Base-by-base conservation (phyloP, 2,113 vertebrate genomes). In the Misgurnus mizolepis region DNA sequence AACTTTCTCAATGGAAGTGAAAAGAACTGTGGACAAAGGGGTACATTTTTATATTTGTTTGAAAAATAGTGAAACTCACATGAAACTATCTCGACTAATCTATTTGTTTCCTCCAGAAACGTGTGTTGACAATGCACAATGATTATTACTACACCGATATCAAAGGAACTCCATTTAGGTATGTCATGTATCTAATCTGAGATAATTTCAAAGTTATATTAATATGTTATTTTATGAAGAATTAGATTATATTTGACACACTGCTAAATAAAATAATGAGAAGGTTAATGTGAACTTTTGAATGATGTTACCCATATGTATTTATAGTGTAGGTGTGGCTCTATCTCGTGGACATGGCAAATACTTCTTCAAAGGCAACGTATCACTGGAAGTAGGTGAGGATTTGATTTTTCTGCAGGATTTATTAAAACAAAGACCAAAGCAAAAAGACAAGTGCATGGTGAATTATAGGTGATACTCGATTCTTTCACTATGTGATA, bases 131-230 rank as follows among this genome's bases (percentile, higher is more conserved):
- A 88, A 97, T 99, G 97, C 97, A 97, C 93, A 98, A 98, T 90
- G 98, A 99, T 92, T 99, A 99, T 92, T 99, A 95, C 94, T 99
- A 96, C 78, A 99, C 97, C 79, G 97, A 98, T 92, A 98, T 99
- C 92, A 97, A 96, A 93, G 98, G 97, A 81, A 98, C 98, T 75
- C 96, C 98, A 6, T 99, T 98, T 94, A 99, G 98, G 98, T 98
- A 94, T 84, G 82, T 18, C 15, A 58, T 47, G 40, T 15, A 17
- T 74, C 2, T 2, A 34, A 3, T 34, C 27, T 34, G 27, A 34
- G 10, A 12, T 50, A 3, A 12, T 50, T 50, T 10, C 12, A 50
- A 50, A 11, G 49, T 50, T 50, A 50, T 50, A 12, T 12, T 50
- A 8, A 50, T 11, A 50, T 50, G 49, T 50, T 50, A 50, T 50